A percentile compares a stretch with the other conserved stretches of the same genome.
These are phyloP conservation scores for Phylloscopus whistleri DNA, from an alignment of 2,113 vertebrate species.

Conservation along the genomic window DNA sequence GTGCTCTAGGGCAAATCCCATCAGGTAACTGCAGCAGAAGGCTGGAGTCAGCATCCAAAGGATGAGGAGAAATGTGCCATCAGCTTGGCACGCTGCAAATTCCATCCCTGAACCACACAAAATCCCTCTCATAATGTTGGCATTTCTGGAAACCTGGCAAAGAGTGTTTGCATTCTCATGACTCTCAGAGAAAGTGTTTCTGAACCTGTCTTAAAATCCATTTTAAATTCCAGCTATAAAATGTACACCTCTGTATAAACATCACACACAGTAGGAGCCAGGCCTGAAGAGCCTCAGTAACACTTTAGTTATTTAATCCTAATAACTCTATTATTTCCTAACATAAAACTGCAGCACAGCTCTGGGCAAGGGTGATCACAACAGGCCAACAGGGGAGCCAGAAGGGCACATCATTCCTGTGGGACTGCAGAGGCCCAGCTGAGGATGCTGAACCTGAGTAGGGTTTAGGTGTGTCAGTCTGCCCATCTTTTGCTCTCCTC, in stretches of 20 bases:
- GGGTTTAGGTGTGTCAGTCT: not conserved
- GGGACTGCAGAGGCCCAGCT: not conserved
- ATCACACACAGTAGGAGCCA: not conserved
- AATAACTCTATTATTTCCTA: not conserved
- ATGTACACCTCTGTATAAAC: not conserved
- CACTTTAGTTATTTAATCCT: not conserved
- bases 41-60: not conserved
- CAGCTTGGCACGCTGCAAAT: not conserved
- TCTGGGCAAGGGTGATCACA: not conserved
- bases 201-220: not conserved
- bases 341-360: not conserved
- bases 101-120: not conserved
- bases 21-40: not conserved
- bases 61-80: not conserved
- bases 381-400: accelerated
- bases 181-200: not conserved
- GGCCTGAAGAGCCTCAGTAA: not conserved
- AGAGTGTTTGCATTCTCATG: accelerated
- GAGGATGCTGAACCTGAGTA: not conserved
- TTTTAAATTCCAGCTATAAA: not conserved
- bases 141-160: not conserved
- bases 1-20: not conserved
- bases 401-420: not conserved
- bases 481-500: not conserved
- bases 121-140: not conserved